Evolutionary conservation across 1,140 invertebrate species (phyloP), one percentile per base, ranked within the genome.

Genomic region (Brachionus manjavacas): DNA sequence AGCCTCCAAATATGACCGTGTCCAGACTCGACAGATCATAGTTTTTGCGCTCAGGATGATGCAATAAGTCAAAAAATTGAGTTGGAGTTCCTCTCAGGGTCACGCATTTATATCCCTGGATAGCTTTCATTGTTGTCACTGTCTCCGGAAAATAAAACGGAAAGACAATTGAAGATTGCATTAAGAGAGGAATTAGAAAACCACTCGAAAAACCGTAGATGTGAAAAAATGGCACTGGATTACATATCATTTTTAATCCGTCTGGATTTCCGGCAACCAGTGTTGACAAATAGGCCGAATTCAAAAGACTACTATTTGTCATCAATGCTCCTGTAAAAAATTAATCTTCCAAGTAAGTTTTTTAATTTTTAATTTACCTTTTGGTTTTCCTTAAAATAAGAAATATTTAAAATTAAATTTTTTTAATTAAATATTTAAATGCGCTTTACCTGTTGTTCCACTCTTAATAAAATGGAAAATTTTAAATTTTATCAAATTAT

Each of bases 31-130:
- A 86, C 14, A 91, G 46, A 84, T 92, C 87, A 84, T 87, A 89
- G 16, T 86, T 85, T 23, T 86, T 81, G 79, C 90, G 88, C 2
- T 88, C 84, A 1, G 88, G 88, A 46, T 88, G 88, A 78, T 91
- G 89, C 49, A 95, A 86, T 83, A 95, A 91, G 88, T 98, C 95
- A 83, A 98, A 93, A 88, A 94, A 96, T 96, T 99, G 99, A 0
- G 96, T 98, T 3, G 97, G 97, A 0, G 96, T 98, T 14, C 96
- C 96, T 86, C 94, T 94, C n/a, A 95, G 89, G 7, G 94, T 35
- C 90, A 89, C 43, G 93, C 92, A 90, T 92, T 93, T 89, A 93
- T 95, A 2, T 90, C 41, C 49, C 64, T 68, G 52, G 23, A 74
- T 74, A 60, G 72, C 81, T 35, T 46, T 55, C 35, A 80, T 74